Evolutionary conservation across 2,888 invertebrate genomes (phyloP), one percentile per base, ranked within the genome.

Genomic region (Drosophila nr. perissopoda): DNA sequence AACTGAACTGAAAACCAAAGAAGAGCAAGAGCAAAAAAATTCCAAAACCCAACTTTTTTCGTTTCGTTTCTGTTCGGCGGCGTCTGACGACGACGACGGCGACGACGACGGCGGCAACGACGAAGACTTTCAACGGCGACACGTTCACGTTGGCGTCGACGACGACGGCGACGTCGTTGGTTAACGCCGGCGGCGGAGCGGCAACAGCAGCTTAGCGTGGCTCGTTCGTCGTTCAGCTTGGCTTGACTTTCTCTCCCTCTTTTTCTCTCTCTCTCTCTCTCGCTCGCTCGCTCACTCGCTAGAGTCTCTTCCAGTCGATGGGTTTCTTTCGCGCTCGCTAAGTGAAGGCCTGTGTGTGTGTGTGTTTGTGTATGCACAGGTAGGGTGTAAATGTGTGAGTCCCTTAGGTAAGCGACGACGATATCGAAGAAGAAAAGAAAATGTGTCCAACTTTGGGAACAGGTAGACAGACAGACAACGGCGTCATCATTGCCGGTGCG

Each of bases 1-100:
- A 91, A 91, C 86, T 91, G 84, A 91, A 91, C 91, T 91, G 90
- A 92, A 78, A 91, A 91, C 91, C 91, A 92, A 92, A 91, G 92
- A 91, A 91, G 92, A 91, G 90, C 92, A 91, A 91, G 87, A 91
- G 78, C 82, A 76, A 83, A 91, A 91, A 91, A 90, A 91, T 91
- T 91, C 91, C 91, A 91, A 92, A 92, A 91, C 91, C 91, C 85
- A 90, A 91, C 83, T 64, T 72, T 85, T 88, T 80, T 85, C 69
- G 68, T 66, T 63, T 82, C 80, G 82, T 76, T 79, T 68, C 80
- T 71, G 78, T 81, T 78, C 81, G 77, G 54, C 71, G 71, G 54
- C 58, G 64, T 66, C 68, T 63, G 64, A 64, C 64, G 36, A 49
- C 45, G 63, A 62, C 45, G 68, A 59, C 57, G 75, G 2, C 48